phyloP scores from a whole-genome alignment of 2,888 invertebrate genomes.

The Apotomis betuletana region DNA sequence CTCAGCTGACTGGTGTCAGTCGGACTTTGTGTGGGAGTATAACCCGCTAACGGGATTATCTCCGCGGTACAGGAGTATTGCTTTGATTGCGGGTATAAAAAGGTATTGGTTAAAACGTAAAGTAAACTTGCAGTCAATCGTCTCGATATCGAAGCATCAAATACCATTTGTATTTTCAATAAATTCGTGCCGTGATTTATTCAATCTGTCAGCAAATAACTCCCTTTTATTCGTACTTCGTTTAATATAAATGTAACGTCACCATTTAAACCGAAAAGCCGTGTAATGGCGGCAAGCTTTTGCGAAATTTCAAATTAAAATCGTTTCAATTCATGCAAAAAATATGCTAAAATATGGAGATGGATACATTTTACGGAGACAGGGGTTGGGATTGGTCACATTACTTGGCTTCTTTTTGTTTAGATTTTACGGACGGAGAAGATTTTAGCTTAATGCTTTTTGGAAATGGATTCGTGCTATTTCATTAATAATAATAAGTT shows the following conservation, averaged over 20 bases:
- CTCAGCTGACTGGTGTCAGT: too few species aligned
- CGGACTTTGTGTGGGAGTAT: too few species aligned
- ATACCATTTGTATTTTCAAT: too few species aligned
- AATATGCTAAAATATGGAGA: constrained; percentile 78
- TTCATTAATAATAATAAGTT: not conserved
- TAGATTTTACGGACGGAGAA: constrained; percentile 45
- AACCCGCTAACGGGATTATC: too few species aligned
- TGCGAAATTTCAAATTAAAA: constrained; percentile 76
- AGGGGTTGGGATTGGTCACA: constrained; percentile 45
- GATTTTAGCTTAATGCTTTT: constrained; percentile 15
- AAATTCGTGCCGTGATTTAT: not conserved
- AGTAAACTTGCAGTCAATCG: too few species aligned
- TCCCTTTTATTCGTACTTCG: not conserved
- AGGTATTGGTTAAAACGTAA: too few species aligned
- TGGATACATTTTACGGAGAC: constrained; percentile 63
- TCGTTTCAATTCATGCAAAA: constrained; percentile 73
- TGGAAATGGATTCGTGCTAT: not conserved
- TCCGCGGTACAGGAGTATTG: too few species aligned
- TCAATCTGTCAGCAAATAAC: constrained; percentile 10
- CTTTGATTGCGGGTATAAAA: too few species aligned
- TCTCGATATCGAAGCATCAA: too few species aligned
- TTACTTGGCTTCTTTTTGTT: constrained; percentile 46
- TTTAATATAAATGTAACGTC: constrained; percentile 36
- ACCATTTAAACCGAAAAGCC: constrained; percentile 44
- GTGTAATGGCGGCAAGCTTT: constrained; percentile 58